Evolutionary conservation across 2,113 vertebrate genomes (phyloP), one percentile per base, ranked within the genome.

Genomic region (Peromyscus leucopus): DNA sequence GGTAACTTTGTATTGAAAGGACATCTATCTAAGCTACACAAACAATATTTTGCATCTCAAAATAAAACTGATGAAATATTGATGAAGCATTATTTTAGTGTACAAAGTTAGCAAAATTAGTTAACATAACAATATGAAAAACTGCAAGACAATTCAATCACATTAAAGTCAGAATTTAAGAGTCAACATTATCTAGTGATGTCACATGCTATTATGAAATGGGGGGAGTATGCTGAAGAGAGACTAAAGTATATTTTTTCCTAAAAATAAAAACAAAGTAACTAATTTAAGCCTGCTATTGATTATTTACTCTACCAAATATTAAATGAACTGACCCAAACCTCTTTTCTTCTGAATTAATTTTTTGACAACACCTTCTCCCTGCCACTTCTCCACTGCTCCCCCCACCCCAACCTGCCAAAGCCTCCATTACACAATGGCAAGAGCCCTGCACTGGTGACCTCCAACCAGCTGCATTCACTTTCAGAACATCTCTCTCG

Each of bases 361-460:
- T 98, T 98, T 99, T 99, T 98, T 95, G 98, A 99, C 99, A 99
- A 99, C 99, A 99, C 99, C 99, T 99, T 98, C 98, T 99, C 99
- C 98, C 98, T 98, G 98, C 98, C 97, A 99, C 98, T 98, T 98
- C 99, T 99, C 98, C 98, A 98, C 98, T 98, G 98, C 99, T 94
- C 98, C 99, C 98, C 98, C 98, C 98, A 98, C 98, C 98, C 98
- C 99, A 99, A 99, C 98, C 99, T 99, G 99, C 99, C 99, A 99
- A 99, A 99, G 99, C 99, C 99, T 99, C 99, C 99, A 99, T 99
- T 99, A 99, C 99, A 99, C 99, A 99, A 99, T 99, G 99, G 99
- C 99, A 99, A 99, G 99, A 99, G 99, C 99, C 99, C 99, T 99
- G 99, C 99, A 99, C 99, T 99, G 98, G 99, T 99, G 99, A 99